phyloP scores from a whole-genome alignment of 1,140 invertebrate genomes.

The Magallana angulata region DNA sequence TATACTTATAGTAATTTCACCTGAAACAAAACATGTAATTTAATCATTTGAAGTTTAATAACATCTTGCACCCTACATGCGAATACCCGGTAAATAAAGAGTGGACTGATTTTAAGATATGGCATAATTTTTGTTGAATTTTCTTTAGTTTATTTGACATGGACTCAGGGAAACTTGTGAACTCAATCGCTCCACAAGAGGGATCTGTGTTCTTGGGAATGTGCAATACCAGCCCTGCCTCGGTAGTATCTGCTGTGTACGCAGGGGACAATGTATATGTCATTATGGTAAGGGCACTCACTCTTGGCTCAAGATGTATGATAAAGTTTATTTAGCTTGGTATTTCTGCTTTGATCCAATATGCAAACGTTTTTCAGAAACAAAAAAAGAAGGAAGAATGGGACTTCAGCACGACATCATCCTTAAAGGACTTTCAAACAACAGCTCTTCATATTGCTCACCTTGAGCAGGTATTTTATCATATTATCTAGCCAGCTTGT shows the following conservation, averaged over 20 bases:
- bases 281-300: constrained; percentile 39
- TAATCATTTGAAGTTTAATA: too few species aligned
- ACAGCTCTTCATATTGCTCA: constrained; percentile 24
- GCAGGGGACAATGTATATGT: constrained; percentile 51
- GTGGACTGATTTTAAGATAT: background rate
- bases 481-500: too few species aligned
- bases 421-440: constrained; percentile 4
- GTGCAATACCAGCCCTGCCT: constrained; percentile 42
- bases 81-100: too few species aligned
- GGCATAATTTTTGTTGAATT: background rate
- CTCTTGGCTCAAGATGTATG: background rate
- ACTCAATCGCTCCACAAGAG: constrained; percentile 44
- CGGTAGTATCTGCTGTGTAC: constrained; percentile 34
- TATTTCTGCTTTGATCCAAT: background rate
- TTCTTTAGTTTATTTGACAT: constrained; percentile 25
- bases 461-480: background rate
- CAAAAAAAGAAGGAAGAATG: background rate
- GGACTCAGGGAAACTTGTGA: constrained; percentile 7
- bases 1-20: too few species aligned
- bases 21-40: too few species aligned
- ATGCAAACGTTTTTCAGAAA: background rate
- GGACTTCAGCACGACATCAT: background rate
- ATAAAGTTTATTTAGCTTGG: background rate
- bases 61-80: too few species aligned
- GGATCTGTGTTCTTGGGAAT: constrained; percentile 43